phyloP scores from a whole-genome alignment of 2,113 vertebrate species.

The Dolichotis patagonum region DNA sequence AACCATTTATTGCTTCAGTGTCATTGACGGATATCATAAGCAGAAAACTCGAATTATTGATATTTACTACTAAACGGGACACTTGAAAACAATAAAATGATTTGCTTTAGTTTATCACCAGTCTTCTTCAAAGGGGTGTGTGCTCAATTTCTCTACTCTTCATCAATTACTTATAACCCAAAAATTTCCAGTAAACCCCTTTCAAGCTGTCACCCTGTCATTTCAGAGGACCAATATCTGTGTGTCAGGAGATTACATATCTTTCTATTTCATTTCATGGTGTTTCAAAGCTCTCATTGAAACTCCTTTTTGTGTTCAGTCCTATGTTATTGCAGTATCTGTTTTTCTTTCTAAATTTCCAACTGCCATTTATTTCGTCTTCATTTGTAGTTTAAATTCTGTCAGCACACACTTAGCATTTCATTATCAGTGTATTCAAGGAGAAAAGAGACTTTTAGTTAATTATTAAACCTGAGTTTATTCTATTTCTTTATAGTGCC shows the following conservation, averaged over 20 bases:
- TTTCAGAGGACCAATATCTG: background rate
- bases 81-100: background rate
- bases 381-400: background rate
- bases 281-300: background rate
- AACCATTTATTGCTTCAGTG: constrained; percentile 13
- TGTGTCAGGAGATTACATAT: background rate
- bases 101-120: background rate
- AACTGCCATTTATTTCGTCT: background rate
- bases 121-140: background rate
- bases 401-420: background rate
- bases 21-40: background rate
- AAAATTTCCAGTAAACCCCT: background rate
- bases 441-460: background rate
- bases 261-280: background rate
- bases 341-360: background rate
- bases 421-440: background rate
- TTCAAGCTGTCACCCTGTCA: background rate
- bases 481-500: background rate
- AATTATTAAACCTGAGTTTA: background rate
- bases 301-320: background rate
- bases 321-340: background rate
- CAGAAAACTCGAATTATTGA: background rate
- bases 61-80: background rate
- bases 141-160: background rate
- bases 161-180: background rate